These are phyloP conservation scores for Bungarus multicinctus DNA, from an alignment of 2,113 vertebrate species.

Conservation along the genomic window DNA sequence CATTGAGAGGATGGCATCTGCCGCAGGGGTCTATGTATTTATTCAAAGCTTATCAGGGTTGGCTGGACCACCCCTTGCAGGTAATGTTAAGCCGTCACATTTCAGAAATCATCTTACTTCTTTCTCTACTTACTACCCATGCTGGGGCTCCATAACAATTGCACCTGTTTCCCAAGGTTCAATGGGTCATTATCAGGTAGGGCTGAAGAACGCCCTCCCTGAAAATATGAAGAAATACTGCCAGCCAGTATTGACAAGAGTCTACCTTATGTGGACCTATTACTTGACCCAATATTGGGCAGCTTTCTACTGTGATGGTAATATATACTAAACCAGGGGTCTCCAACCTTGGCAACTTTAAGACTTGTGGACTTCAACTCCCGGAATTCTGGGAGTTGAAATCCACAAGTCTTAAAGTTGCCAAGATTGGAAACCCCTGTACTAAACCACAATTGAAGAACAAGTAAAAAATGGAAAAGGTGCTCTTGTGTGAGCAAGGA, in stretches of 20 bases:
- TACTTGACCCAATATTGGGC: background rate
- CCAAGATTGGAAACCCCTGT: too few species aligned
- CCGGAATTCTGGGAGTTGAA: too few species aligned
- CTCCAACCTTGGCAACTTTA: too few species aligned
- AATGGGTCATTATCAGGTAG: background rate
- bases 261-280: background rate
- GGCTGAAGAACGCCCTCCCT: background rate
- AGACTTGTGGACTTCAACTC: too few species aligned
- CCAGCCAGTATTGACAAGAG: background rate
- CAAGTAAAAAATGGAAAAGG: background rate
- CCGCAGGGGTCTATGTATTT: constrained; percentile 91
- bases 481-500: background rate
- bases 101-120: background rate
- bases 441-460: background rate
- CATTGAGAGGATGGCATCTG: constrained; percentile 88
- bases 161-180: background rate
- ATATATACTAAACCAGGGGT: background rate
- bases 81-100: constrained; percentile 59
- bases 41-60: constrained; percentile 93
- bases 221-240: background rate
- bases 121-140: background rate
- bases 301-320: background rate
- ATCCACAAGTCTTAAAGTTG: too few species aligned
- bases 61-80: constrained; percentile 93
- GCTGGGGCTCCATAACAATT: background rate